phyloP scores from a whole-genome alignment of 2,113 vertebrate genomes.

The Sminthopsis crassicaudata region DNA sequence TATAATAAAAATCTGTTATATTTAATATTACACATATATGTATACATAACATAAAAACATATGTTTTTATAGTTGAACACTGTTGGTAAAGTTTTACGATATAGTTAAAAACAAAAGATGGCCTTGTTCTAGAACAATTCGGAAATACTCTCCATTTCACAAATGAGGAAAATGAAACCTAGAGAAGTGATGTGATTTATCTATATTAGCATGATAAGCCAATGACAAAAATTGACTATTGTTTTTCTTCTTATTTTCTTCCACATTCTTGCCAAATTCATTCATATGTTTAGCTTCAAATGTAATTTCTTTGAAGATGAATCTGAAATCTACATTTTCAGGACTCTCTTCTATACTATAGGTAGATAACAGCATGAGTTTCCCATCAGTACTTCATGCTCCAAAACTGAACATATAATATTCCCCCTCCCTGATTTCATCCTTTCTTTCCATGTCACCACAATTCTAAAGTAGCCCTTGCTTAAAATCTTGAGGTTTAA shows the following conservation, averaged over 20 bases:
- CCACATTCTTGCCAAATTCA: not conserved
- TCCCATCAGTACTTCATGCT: no score
- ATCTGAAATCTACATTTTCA: no score
- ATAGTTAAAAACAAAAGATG: not conserved
- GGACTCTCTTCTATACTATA: no score
- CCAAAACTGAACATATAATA: no score
- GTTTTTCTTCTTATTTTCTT: not conserved
- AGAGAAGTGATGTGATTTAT: not conserved
- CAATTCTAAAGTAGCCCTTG: not conserved
- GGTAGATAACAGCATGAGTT: no score
- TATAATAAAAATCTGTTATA: not conserved
- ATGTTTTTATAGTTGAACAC: not conserved
- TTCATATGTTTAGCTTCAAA: not conserved
- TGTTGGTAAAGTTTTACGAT: not conserved
- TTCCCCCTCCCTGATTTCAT: not conserved
- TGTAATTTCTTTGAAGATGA: not conserved
- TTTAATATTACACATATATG: not conserved
- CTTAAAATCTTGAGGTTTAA: not conserved
- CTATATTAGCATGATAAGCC: not conserved
- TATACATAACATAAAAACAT: not conserved
- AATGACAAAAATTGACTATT: not conserved
- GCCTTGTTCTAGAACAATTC: not conserved
- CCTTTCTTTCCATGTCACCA: not conserved
- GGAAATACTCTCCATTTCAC: not conserved
- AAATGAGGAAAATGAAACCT: not conserved